A percentile compares a stretch with the other conserved stretches of the same genome.
Conservation (phyloP, 2,888 invertebrate genomes). For the Spatulosminthurus flaviceps region DNA sequence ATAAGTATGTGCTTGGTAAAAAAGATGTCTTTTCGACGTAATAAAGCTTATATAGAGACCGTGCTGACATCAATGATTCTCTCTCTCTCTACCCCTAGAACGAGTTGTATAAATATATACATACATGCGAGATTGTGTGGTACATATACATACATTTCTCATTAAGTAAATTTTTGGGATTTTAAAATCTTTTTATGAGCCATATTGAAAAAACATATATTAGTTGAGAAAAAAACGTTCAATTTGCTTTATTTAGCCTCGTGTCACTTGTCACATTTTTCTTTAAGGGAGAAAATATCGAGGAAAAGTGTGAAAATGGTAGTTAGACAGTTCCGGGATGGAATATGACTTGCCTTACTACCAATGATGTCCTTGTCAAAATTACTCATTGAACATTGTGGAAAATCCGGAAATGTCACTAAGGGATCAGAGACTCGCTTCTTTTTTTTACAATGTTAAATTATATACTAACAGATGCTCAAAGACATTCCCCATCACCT, state of each 20-base stretch:
- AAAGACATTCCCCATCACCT: too few species aligned
- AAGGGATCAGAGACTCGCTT: background rate
- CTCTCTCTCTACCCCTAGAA: too few species aligned
- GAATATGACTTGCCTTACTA: background rate
- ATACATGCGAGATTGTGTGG: too few species aligned
- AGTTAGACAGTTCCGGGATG: conserved; percentile 20
- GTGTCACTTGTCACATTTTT: background rate
- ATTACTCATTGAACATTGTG: conserved; percentile 18
- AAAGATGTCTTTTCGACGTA: background rate
- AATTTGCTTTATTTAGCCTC: background rate
- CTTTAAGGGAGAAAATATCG: background rate
- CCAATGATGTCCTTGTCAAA: background rate
- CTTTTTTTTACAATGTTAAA: background rate
- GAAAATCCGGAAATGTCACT: conserved; percentile 29
- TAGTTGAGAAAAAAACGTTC: too few species aligned
- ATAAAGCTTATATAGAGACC: too few species aligned
- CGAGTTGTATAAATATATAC: too few species aligned
- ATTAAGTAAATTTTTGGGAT: too few species aligned
- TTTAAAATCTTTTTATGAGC: too few species aligned
- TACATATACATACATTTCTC: too few species aligned
- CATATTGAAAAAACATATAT: too few species aligned
- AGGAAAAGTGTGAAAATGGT: background rate
- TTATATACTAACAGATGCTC: background rate
- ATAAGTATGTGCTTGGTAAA: background rate
- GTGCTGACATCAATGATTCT: too few species aligned